Percentiles rank a stretch among this genome's conserved stretches.
phyloP scores from a whole-genome alignment of 2,797 vertebrate species.

The Characodon lateralis region DNA sequence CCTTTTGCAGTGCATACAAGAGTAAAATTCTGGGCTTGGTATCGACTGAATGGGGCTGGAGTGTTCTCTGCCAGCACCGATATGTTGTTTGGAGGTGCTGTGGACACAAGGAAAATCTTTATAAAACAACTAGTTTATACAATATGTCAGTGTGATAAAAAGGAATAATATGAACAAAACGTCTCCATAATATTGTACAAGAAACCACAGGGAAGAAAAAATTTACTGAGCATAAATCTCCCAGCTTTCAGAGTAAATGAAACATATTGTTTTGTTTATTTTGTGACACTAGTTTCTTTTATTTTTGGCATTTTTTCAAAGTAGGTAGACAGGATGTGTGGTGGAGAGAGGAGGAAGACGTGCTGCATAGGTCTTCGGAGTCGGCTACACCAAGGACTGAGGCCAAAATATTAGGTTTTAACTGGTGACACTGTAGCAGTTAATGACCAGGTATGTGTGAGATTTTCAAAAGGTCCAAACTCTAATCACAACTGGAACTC shows the following conservation, averaged over 20 bases:
- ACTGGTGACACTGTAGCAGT: slow-evolving; percentile 26
- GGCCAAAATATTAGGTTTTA: slow-evolving; percentile 2
- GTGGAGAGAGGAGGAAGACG: no score
- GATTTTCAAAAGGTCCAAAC: slow-evolving; percentile 15
- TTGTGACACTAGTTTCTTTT: no score
- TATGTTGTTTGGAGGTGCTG: slow-evolving; percentile 95
- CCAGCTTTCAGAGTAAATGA: not conserved
- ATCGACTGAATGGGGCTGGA: slow-evolving; percentile 93
- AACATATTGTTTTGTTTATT: no score
- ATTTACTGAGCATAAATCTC: slow-evolving; percentile 54
- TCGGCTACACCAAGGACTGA: no score
- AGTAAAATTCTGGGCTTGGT: slow-evolving; percentile 98
- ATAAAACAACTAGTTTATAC: slow-evolving; percentile 15
- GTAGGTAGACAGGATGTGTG: no score
- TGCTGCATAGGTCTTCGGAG: no score
- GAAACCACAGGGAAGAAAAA: slow-evolving; percentile 30
- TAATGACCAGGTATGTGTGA: slow-evolving; percentile 34
- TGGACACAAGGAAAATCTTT: slow-evolving; percentile 42
- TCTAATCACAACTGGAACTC: slow-evolving; percentile 45
- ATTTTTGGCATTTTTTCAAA: no score
- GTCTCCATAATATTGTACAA: slow-evolving; percentile 38
- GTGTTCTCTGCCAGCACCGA: slow-evolving; percentile 91
- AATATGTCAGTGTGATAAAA: slow-evolving; percentile 44
- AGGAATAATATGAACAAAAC: slow-evolving; percentile 40
- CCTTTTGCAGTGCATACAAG: slow-evolving; percentile 94